These are phyloP conservation scores for Hemichromis elongatus DNA, from an alignment of 2,113 vertebrate genomes.

Conservation along the genomic window DNA sequence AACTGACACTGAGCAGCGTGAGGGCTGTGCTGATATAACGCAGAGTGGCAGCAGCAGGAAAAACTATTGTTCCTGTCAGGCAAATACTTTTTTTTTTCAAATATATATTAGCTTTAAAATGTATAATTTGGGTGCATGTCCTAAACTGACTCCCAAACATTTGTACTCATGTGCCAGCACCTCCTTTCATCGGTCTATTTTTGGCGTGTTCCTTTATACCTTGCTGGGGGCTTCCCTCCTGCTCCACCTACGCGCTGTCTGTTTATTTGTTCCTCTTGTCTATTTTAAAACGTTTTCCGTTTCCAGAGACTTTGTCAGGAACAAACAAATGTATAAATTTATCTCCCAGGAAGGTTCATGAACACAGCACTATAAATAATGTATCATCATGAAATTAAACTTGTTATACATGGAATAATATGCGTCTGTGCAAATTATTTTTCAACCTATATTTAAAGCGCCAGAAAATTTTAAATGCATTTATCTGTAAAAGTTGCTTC, in stretches of 20 bases:
- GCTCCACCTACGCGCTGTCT: conserved; percentile 28
- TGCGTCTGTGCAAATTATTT: neutral
- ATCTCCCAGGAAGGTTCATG: neutral
- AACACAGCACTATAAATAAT: neutral
- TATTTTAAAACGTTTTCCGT: conserved; percentile 57
- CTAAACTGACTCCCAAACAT: neutral
- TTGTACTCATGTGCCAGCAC: conserved; percentile 22
- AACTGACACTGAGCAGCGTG: conserved; percentile 8
- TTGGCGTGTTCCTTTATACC: conserved; percentile 34
- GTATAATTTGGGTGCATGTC: neutral
- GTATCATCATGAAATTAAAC: neutral
- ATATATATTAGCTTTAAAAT: neutral
- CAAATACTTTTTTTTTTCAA: neutral
- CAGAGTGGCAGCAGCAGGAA: conserved; percentile 29
- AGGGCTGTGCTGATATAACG: conserved; percentile 35
- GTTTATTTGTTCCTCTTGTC: conserved; percentile 61
- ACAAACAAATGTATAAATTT: conserved; percentile 52
- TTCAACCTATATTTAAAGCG: neutral
- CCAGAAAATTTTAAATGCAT: neutral
- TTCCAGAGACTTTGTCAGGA: conserved; percentile 43
- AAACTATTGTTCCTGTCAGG: neutral
- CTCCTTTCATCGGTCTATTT: conserved; percentile 56
- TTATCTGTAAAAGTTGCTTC: neutral
- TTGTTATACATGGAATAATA: neutral
- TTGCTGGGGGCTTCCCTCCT: conserved; percentile 21